Conservation (phyloP, 2,113 vertebrate species). For the Oostethus manadensis region DNA sequence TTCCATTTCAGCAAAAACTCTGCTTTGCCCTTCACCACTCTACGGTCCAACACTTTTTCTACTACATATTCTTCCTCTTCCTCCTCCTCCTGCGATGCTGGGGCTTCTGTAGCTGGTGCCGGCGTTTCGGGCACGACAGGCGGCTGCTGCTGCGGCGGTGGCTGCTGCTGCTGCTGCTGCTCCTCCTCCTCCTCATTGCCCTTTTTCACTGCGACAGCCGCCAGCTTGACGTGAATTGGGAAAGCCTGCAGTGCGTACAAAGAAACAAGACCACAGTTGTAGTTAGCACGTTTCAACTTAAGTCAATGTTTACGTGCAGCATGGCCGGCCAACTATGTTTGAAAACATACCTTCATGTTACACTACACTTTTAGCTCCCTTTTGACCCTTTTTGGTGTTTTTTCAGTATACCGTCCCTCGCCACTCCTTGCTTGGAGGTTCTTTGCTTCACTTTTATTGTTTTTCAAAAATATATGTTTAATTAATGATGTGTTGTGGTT, state of each 20-base stretch:
- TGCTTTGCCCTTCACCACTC: conserved; percentile 88
- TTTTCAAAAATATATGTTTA: no score
- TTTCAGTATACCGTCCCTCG: no score
- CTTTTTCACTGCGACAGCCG: conserved; percentile 84
- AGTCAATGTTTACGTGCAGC: no score
- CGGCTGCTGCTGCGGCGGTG: conserved; percentile 77
- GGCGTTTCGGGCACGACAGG: conserved; percentile 4
- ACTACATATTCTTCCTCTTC: conserved; percentile 98
- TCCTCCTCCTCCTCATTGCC: conserved; percentile 93
- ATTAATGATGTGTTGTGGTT: no score
- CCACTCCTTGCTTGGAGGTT: no score
- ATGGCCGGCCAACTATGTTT: no score
- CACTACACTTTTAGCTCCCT: no score
- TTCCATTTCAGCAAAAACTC: conserved; percentile 98
- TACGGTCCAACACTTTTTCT: conserved; percentile 90
- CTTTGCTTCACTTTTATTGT: no score
- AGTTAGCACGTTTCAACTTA: not conserved
- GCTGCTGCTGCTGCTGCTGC: conserved; percentile 37
- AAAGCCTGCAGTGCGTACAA: conserved; percentile 13
- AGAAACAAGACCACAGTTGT: not conserved
- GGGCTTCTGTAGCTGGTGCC: conserved; percentile 52
- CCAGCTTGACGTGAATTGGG: conserved; percentile 76
- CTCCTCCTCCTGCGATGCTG: conserved; percentile 76
- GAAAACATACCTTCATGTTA: no score
- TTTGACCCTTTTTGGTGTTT: no score